A percentile compares a stretch with the other conserved stretches of the same genome.
These are phyloP conservation scores for Corydoras maculifer DNA, from an alignment of 2,113 vertebrate genomes.

Conservation along the genomic window DNA sequence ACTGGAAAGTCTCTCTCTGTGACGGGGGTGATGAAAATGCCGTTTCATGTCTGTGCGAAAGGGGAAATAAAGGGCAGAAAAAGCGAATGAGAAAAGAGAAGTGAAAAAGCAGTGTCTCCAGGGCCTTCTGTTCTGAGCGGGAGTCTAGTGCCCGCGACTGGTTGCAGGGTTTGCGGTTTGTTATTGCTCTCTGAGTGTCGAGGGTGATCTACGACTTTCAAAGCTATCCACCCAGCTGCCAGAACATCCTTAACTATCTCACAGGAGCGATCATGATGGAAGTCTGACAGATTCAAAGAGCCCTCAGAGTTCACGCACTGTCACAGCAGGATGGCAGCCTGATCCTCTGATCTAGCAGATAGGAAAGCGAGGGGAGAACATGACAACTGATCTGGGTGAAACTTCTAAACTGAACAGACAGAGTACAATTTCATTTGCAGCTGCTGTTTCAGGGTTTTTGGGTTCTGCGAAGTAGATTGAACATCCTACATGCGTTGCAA, in stretches of 20 bases:
- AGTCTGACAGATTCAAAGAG: constrained; percentile 30
- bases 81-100: neutral
- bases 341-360: constrained; percentile 28
- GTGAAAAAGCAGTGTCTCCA: neutral
- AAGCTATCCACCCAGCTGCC: constrained; percentile 7
- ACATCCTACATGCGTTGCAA: no score
- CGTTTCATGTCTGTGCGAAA: no score
- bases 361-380: constrained; percentile 14
- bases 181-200: constrained; percentile 24
- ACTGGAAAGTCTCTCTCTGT: no score
- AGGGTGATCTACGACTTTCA: constrained; percentile 11
- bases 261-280: constrained; percentile 24
- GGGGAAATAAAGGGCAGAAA: neutral
- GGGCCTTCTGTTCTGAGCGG: neutral
- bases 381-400: constrained; percentile 34
- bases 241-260: constrained; percentile 20
- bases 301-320: constrained; percentile 15
- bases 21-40: no score
- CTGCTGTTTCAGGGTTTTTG: neutral
- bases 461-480: neutral
- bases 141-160: constrained; percentile 43
- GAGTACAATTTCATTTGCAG: constrained; percentile 17
- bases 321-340: constrained; percentile 13
- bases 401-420: constrained; percentile 9
- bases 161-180: constrained; percentile 24